Conservation (phyloP, 1,140 invertebrate species). For the Drosophila littoralis region DNA sequence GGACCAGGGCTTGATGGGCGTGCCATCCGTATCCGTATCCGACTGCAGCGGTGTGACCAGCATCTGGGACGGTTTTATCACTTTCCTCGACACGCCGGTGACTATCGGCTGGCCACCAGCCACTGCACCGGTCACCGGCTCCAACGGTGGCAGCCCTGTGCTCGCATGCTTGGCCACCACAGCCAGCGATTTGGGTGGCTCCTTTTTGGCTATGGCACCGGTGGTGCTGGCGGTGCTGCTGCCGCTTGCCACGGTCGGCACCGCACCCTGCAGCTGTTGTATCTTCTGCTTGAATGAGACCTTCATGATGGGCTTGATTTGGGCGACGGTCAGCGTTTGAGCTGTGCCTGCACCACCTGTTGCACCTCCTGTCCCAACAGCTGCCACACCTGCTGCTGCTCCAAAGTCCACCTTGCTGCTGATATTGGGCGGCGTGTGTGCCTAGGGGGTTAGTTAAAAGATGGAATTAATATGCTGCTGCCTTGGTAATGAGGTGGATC, state of each 20-base stretch:
- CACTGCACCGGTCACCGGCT: not conserved
- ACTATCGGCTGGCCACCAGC: slow-evolving; percentile 15
- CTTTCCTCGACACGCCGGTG: slow-evolving; percentile 56
- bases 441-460: slow-evolving; percentile 21
- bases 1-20: slow-evolving; percentile 83
- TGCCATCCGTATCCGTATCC: slow-evolving; percentile 76
- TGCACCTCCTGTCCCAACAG: not conserved
- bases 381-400: not conserved
- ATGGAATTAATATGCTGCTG: not conserved
- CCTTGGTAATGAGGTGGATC: not conserved
- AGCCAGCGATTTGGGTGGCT: slow-evolving; percentile 68
- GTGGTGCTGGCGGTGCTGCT: slow-evolving; percentile 31
- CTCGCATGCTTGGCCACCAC: slow-evolving; percentile 57
- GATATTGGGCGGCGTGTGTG: slow-evolving; percentile 63
- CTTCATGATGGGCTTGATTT: slow-evolving; percentile 78
- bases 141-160: not conserved
- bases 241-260: not conserved
- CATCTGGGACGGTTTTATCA: slow-evolving; percentile 51
- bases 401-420: slow-evolving; percentile 69
- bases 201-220: slow-evolving; percentile 69
- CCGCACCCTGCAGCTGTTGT: slow-evolving; percentile 62
- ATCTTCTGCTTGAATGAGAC: slow-evolving; percentile 80
- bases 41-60: slow-evolving; percentile 57
- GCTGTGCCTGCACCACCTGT: slow-evolving; percentile 5
- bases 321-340: slow-evolving; percentile 59